A percentile compares a stretch with the other conserved stretches of the same genome.
Evolutionary conservation across 35 echinoderm and acorn worm species (phyloP).

Genomic region (Apostichopus japonicus): DNA sequence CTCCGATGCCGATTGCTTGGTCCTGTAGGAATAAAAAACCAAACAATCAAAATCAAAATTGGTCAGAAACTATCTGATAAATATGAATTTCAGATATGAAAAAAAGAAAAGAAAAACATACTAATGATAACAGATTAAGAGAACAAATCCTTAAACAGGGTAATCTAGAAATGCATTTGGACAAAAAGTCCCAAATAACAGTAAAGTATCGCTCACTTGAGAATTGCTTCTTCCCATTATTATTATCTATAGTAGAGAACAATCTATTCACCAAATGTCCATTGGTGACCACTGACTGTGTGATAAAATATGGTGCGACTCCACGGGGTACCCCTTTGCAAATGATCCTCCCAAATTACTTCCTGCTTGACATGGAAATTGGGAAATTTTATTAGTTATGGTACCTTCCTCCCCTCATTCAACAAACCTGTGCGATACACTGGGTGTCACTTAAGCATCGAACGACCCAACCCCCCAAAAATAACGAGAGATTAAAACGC

Average conservation of each 20-base stretch:
- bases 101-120: too few species aligned
- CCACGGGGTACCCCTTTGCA: too few species aligned
- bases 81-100: background rate
- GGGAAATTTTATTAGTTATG: background rate
- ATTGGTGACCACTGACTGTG: background rate
- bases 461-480: background rate
- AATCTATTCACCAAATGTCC: background rate
- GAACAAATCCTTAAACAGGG: too few species aligned
- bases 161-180: background rate
- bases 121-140: too few species aligned
- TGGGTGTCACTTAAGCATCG: background rate
- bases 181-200: background rate
- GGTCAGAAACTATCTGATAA: background rate
- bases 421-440: background rate
- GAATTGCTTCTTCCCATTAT: background rate
- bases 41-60: background rate
- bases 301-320: too few species aligned
- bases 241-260: background rate
- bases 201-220: background rate
- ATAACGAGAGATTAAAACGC: background rate
- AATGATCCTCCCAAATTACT: background rate
- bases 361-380: background rate
- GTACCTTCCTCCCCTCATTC: background rate
- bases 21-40: conserved; percentile 10
- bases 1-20: conserved; percentile 86